Evolutionary conservation across 2,797 vertebrate genomes (phyloP), one percentile per base, ranked within the genome.

Genomic region (Argyrosomus regius): DNA sequence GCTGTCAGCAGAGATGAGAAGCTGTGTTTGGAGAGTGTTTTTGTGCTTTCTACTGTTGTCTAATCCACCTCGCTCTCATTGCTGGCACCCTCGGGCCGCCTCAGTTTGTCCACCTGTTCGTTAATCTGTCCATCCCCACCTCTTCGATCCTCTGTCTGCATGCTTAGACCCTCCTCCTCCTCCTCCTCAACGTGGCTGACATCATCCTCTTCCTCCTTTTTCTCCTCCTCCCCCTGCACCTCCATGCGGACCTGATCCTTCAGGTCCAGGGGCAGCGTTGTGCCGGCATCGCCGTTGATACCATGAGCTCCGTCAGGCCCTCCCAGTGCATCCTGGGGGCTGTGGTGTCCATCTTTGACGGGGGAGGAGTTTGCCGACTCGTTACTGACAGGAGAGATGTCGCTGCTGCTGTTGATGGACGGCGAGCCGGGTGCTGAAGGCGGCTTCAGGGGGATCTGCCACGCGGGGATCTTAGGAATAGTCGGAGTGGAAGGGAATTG

Each of bases 51-150:
- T 62, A 60, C 64, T 71, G 60, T 31, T 0, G n/a, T 84, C 93
- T 97, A 99, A 96, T 97, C 96, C 87, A 98, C 96, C 94, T 97
- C 97, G 0, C 93, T 96, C 92, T 99, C 98, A 0, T 98, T 98
- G 94, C 97, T 98, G 82, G 98, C 98, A 2, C 97, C 98, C 88
- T 98, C 98, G 0, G 98, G 98, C 82, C 97, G 95, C 84, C 97
- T 95, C 82, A 98, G 96, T 94, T 99, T 99, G 84, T 99, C 98
- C 89, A 98, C 98, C 73, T 97, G 98, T 95, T 99, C 98, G 0
- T 98, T 98, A 92, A 99, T 98, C 93, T 99, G 98, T 93, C 98
- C 98, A 0, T 99, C 98, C 2, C 98, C 98, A 5, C 98, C 98
- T 86, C 96, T 94, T 17, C 97, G 96, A 90, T 98, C 97, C 93